A percentile compares a stretch with the other conserved stretches of the same genome.
phyloP scores from a whole-genome alignment of 2,888 invertebrate species.

The Linyphia triangularis region DNA sequence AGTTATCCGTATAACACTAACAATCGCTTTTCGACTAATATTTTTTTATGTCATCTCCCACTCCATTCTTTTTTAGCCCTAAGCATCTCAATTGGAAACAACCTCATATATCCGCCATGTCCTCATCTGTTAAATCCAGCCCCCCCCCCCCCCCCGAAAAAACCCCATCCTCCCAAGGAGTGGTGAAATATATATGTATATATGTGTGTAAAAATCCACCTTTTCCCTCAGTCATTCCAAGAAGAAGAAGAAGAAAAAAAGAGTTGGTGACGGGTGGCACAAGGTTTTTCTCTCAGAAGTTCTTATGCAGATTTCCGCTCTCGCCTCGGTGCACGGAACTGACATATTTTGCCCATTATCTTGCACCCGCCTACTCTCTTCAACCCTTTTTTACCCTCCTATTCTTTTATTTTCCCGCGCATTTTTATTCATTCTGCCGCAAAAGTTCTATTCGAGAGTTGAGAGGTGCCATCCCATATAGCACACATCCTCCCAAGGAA shows the following conservation, averaged over 20 bases:
- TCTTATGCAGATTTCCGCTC: conserved; percentile 73
- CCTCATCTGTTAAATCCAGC: background rate
- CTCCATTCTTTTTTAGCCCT: no score
- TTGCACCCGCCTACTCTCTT: background rate
- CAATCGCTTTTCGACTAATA: background rate
- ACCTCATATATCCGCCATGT: no score
- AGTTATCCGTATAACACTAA: no score
- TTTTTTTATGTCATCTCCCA: no score
- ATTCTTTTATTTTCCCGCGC: conserved; percentile 12
- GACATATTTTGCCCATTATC: conserved; percentile 75
- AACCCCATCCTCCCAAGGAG: background rate
- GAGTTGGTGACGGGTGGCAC: conserved; percentile 22
- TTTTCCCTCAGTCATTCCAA: conserved; percentile 16
- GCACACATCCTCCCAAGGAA: no score
- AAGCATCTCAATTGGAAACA: background rate
- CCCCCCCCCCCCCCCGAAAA: background rate
- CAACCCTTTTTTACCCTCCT: conserved; percentile 2
- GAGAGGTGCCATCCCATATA: conserved; percentile 26
- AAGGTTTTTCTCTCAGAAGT: conserved; percentile 67
- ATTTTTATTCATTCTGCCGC: conserved; percentile 31
- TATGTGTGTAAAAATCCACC: conserved; percentile 3
- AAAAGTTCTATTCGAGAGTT: conserved; percentile 41
- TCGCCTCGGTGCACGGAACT: conserved; percentile 36
- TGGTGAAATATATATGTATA: background rate
- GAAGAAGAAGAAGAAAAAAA: no score